Conservation (phyloP, 2,797 vertebrate species). For the Peromyscus attwateri region DNA sequence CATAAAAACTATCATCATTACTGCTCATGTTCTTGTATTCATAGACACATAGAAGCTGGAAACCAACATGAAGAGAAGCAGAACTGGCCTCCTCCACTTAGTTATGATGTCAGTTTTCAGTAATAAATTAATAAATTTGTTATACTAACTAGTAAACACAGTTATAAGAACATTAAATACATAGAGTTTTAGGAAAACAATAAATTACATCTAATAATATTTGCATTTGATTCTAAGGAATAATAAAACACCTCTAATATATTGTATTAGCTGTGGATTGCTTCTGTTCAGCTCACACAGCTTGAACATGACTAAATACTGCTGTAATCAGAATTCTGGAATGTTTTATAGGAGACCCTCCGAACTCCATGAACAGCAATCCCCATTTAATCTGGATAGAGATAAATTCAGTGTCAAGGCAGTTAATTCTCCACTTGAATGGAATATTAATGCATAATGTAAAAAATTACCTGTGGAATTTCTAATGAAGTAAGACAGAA, state of each 20-base stretch:
- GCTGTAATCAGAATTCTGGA: background rate
- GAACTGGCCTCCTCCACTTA: background rate
- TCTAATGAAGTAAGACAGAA: background rate
- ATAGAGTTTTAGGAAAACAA: background rate
- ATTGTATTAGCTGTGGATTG: background rate
- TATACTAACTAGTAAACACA: background rate
- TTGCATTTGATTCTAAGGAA: background rate
- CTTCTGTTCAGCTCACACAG: background rate
- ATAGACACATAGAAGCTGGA: background rate
- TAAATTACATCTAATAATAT: background rate
- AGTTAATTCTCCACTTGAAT: background rate
- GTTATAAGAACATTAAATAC: background rate
- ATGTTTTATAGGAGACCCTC: background rate
- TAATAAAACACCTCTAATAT: background rate
- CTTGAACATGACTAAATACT: background rate
- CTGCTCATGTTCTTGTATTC: background rate
- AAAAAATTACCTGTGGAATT: constrained; percentile 19
- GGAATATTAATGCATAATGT: background rate
- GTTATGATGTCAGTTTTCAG: background rate
- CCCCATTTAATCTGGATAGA: background rate
- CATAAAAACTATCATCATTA: background rate
- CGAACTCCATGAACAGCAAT: background rate
- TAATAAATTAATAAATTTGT: background rate
- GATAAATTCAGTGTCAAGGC: background rate
- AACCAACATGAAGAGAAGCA: background rate